Conservation (phyloP, 2,797 vertebrate species). For the Typhlichthys eigenmanni region DNA sequence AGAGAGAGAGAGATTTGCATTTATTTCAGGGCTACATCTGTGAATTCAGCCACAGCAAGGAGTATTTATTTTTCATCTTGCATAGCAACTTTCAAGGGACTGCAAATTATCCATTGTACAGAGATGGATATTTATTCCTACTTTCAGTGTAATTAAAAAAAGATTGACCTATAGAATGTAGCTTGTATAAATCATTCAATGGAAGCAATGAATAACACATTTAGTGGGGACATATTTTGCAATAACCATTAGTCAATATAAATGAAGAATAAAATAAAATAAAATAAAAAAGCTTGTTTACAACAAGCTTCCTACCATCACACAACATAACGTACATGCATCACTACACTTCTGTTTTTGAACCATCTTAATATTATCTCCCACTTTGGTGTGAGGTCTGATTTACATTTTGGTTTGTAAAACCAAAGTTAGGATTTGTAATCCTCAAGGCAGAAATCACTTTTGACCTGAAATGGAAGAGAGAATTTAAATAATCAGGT, state of each 20-base stretch:
- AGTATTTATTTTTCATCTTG: slow-evolving; percentile 67
- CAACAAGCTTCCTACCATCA: neutral
- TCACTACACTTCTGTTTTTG: neutral
- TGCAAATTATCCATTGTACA: slow-evolving; percentile 21
- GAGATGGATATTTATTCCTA: slow-evolving; percentile 52
- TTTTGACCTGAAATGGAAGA: neutral
- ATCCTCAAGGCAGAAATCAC: slow-evolving; percentile 5
- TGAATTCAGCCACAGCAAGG: slow-evolving; percentile 73
- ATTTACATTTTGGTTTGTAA: neutral
- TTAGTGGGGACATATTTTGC: slow-evolving; percentile 35
- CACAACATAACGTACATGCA: neutral
- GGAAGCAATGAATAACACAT: neutral
- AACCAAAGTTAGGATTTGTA: slow-evolving; percentile 5
- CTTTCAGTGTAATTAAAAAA: slow-evolving; percentile 39
- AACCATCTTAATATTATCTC: neutral
- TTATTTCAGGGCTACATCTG: slow-evolving; percentile 76
- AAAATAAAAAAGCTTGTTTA: too few species aligned
- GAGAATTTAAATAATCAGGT: slow-evolving; percentile 5
- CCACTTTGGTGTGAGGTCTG: neutral
- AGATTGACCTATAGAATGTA: slow-evolving; percentile 24
- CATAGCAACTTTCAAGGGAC: slow-evolving; percentile 70
- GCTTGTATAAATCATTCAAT: slow-evolving; percentile 44
- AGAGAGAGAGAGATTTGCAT: slow-evolving; percentile 65
- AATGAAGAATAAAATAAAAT: neutral
- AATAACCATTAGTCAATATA: too few species aligned